Evolutionary conservation across 2,113 vertebrate genomes (phyloP).

Genomic region (Pachycephala philippinensis): DNA sequence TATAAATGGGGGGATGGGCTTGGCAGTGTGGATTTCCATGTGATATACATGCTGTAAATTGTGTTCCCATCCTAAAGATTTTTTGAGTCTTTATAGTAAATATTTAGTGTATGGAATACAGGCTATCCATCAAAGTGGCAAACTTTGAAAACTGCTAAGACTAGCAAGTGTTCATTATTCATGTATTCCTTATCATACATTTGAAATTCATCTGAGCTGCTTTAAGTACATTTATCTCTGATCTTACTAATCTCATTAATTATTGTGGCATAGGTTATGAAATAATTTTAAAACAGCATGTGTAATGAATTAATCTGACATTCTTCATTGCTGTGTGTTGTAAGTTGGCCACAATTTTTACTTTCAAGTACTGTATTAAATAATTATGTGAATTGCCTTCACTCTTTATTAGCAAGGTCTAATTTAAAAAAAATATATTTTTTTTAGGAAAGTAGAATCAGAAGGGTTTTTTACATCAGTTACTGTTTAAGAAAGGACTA

Average conservation of each 20-base stretch:
- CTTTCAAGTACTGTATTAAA: background rate
- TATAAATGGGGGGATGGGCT: background rate
- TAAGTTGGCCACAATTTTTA: background rate
- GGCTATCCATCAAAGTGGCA: background rate
- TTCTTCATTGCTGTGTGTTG: background rate
- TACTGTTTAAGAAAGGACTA: background rate
- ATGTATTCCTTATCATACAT: background rate
- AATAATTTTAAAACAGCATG: background rate
- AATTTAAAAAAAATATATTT: background rate
- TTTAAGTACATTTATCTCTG: background rate
- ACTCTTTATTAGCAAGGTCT: background rate
- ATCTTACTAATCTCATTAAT: constrained; percentile 29
- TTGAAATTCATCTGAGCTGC: constrained; percentile 18
- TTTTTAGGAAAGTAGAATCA: background rate
- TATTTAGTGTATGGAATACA: background rate
- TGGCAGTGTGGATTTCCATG: background rate
- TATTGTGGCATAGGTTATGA: background rate
- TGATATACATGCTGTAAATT: background rate
- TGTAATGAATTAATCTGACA: background rate
- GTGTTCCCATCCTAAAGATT: background rate
- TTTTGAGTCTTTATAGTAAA: background rate
- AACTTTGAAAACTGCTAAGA: background rate
- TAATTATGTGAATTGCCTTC: background rate
- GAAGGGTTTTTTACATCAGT: background rate
- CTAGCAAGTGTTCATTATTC: background rate